Percentiles rank a stretch among this genome's conserved stretches.
Conservation (phyloP, 2,888 invertebrate species). For the Lasioglossum vierecki region DNA sequence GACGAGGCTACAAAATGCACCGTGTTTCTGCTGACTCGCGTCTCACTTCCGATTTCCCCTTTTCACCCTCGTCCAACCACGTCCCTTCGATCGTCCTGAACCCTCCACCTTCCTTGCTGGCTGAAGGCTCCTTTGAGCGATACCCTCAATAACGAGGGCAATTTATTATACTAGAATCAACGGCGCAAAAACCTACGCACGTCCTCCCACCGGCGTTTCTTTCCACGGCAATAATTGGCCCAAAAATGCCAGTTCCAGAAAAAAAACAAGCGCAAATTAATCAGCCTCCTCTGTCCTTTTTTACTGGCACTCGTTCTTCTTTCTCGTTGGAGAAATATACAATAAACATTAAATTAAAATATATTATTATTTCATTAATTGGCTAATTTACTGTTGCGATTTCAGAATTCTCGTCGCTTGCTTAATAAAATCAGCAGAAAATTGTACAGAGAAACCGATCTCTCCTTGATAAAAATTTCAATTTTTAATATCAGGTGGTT, state of each 20-base stretch:
- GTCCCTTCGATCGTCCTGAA: not conserved
- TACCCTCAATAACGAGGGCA: slow-evolving; percentile 65
- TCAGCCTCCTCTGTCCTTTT: not conserved
- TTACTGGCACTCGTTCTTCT: not conserved
- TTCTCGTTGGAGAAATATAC: not conserved
- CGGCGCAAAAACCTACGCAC: slow-evolving; percentile 48
- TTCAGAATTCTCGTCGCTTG: not conserved
- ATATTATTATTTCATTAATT: not conserved
- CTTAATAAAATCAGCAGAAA: not conserved
- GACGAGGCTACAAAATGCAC: slow-evolving; percentile 44
- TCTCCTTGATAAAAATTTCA: not conserved
- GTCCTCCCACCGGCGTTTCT: slow-evolving; percentile 35
- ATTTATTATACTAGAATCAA: slow-evolving; percentile 65
- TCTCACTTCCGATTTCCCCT: slow-evolving; percentile 42
- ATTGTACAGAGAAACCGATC: not conserved
- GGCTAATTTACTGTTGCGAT: not conserved
- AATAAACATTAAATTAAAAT: too few species aligned
- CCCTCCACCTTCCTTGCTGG: slow-evolving; percentile 15
- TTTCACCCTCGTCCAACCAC: slow-evolving; percentile 10
- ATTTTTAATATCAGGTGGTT: not conserved
- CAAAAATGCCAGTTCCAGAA: not conserved
- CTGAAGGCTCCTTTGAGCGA: slow-evolving; percentile 61
- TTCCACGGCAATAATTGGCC: slow-evolving; percentile 16
- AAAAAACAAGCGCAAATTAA: not conserved
- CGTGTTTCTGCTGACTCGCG: slow-evolving; percentile 60